Evolutionary conservation across 2,113 vertebrate genomes (phyloP).

Genomic region (Phaethon lepturus): DNA sequence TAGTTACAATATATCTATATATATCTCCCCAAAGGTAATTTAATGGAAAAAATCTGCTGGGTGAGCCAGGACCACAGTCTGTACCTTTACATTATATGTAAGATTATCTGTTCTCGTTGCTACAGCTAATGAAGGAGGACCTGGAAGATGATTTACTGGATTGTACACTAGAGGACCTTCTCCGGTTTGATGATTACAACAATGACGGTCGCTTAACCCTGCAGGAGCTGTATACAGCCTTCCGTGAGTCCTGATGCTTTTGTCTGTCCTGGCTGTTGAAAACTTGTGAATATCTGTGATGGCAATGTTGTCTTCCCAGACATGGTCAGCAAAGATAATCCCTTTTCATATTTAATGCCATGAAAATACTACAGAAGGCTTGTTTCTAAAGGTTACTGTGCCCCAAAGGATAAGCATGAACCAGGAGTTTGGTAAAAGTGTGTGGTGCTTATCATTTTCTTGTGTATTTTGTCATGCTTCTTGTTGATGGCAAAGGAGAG

Average conservation of each 20-base stretch:
- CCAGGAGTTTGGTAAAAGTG: not conserved
- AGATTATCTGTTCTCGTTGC: not conserved
- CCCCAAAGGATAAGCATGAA: not conserved
- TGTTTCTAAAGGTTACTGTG: not conserved
- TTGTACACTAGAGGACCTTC: constrained; percentile 88
- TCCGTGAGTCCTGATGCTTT: constrained; percentile 85
- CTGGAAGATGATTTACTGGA: constrained; percentile 80
- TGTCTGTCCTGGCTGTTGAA: not conserved
- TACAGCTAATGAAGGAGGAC: constrained; percentile 82
- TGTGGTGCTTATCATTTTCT: not conserved
- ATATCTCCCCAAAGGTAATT: not conserved
- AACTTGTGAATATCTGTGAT: accelerated
- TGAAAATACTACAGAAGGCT: not conserved
- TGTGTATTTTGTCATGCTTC: not conserved
- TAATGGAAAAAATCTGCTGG: not conserved
- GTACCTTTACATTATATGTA: not conserved
- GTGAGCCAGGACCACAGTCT: not conserved
- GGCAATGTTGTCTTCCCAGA: not conserved
- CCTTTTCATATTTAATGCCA: not conserved
- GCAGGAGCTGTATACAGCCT: constrained; percentile 91
- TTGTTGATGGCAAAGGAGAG: not conserved
- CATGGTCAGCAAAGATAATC: accelerated
- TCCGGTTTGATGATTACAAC: constrained; percentile 95
- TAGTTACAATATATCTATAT: accelerated
- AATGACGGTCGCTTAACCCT: constrained; percentile 85